phyloP scores from a whole-genome alignment of 2,797 vertebrate species.

The Argya squamiceps region DNA sequence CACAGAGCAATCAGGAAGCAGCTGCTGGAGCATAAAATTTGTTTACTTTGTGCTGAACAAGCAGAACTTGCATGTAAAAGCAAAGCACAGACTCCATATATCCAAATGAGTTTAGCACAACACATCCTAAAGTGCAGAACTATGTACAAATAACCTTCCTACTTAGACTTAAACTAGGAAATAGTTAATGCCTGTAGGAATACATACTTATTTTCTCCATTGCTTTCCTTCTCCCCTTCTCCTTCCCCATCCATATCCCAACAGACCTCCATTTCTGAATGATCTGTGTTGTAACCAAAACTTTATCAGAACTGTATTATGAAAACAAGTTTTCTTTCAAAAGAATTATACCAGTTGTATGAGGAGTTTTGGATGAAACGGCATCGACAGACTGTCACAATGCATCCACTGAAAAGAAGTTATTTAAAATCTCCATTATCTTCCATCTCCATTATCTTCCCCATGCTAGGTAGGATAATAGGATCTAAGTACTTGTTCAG shows the following conservation, averaged over 20 bases:
- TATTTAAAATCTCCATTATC: background rate
- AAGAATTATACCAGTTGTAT: background rate
- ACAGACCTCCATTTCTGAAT: background rate
- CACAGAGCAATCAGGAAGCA: background rate
- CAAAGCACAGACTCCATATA: background rate
- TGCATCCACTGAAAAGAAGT: background rate
- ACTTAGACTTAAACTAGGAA: background rate
- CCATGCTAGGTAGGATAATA: background rate
- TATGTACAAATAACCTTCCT: background rate
- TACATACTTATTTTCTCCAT: background rate
- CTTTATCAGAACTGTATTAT: background rate
- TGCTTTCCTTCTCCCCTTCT: background rate
- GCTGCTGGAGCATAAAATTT: background rate
- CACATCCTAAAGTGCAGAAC: background rate
- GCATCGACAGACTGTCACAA: background rate
- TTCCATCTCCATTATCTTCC: background rate
- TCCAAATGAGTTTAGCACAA: background rate
- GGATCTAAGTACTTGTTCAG: background rate
- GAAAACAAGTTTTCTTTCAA: background rate
- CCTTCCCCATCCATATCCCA: background rate
- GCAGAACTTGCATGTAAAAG: background rate
- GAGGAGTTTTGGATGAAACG: background rate
- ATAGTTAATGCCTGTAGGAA: background rate
- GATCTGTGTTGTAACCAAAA: background rate
- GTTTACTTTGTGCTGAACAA: background rate